Conservation (phyloP, 2,113 vertebrate species). For the Sigmodon hispidus region DNA sequence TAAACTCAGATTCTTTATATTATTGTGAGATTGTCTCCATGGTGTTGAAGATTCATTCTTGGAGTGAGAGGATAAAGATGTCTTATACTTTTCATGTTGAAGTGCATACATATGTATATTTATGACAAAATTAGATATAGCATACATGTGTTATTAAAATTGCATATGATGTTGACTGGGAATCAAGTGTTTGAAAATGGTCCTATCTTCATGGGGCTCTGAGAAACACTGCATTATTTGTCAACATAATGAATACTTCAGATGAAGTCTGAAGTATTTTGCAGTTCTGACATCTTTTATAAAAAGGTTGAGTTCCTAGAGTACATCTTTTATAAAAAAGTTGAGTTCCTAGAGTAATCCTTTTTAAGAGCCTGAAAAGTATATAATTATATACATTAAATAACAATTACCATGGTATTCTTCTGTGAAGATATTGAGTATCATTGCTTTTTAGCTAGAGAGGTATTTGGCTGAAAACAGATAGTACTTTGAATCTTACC, state of each 20-base stretch:
- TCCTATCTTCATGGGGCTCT: not conserved
- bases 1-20: not conserved
- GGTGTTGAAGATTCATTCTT: not conserved
- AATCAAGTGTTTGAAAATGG: not conserved
- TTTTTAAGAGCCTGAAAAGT: not conserved
- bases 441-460: not conserved
- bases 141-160: not conserved
- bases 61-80: not conserved
- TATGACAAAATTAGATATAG: not conserved
- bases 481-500: not conserved
- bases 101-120: not conserved
- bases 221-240: constrained; percentile 6
- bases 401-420: constrained; percentile 25
- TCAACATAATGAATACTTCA: not conserved
- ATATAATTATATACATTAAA: not conserved
- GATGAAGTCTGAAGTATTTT: not conserved
- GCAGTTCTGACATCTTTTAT: not conserved
- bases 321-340: constrained; percentile 16
- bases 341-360: not conserved
- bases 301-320: constrained; percentile 29
- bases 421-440: not conserved
- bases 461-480: not conserved
- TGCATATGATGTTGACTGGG: not conserved
- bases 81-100: not conserved
- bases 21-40: constrained; percentile 17